Conservation (phyloP, 2,113 vertebrate genomes). For the Tichodroma muraria region DNA sequence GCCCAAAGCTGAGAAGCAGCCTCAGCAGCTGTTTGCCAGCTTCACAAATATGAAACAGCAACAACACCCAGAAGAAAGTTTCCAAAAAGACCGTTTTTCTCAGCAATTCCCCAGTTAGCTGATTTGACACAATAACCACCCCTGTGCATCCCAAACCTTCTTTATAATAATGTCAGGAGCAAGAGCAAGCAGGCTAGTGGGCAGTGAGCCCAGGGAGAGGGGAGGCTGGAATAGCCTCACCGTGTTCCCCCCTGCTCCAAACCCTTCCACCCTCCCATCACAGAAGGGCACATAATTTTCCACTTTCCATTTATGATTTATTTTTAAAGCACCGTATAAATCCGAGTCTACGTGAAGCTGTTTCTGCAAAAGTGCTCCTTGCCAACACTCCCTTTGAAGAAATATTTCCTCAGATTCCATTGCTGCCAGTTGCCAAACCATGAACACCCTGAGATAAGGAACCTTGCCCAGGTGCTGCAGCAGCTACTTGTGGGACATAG, state of each 20-base stretch:
- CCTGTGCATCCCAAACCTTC: neutral
- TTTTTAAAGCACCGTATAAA: neutral
- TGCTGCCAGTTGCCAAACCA: neutral
- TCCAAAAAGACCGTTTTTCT: neutral
- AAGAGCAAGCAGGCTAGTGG: neutral
- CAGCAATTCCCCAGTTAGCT: neutral
- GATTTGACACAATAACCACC: neutral
- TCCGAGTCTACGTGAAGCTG: fast-evolving
- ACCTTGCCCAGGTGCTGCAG: neutral
- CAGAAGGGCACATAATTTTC: neutral
- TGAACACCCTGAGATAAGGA: neutral
- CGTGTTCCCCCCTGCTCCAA: fast-evolving
- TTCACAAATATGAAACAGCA: neutral
- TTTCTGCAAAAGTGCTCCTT: neutral
- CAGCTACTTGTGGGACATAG: neutral
- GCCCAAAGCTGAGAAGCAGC: neutral
- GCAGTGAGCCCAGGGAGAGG: fast-evolving
- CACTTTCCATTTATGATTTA: neutral
- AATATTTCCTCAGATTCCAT: neutral
- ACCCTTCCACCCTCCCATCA: neutral
- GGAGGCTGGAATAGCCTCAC: neutral
- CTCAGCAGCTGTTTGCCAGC: neutral
- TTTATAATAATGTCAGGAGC: neutral
- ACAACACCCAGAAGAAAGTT: neutral
- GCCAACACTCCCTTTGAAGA: neutral